A percentile compares a stretch with the other conserved stretches of the same genome.
Conservation (phyloP, 92 coral and sea anemone species). For the Zoanthus sociatus region DNA sequence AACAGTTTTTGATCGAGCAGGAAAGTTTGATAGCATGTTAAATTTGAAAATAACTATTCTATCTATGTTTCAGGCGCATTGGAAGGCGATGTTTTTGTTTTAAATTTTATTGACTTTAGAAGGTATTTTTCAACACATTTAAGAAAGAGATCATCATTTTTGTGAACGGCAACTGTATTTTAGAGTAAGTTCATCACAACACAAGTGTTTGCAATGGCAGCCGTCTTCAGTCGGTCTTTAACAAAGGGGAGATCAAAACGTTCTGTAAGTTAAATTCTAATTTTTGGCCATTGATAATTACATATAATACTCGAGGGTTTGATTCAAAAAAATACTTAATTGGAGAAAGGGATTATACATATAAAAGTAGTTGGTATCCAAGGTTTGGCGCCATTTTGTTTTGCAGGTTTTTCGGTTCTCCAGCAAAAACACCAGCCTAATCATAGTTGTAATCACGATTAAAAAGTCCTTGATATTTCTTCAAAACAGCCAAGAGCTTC, state of each 20-base stretch:
- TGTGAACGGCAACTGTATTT: neutral
- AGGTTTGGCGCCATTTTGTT: conserved; percentile 2
- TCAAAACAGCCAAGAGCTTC: neutral
- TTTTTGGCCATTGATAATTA: neutral
- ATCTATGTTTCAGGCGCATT: neutral
- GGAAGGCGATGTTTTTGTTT: neutral
- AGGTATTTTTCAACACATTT: conserved; percentile 14
- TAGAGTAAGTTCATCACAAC: neutral
- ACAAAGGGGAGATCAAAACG: conserved; percentile 5
- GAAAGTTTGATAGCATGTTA: too few species aligned
- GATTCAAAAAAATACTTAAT: neutral
- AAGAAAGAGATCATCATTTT: neutral
- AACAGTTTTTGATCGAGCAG: neutral
- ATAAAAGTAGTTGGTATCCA: neutral
- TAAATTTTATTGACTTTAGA: neutral
- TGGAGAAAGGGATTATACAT: neutral
- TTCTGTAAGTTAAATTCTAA: neutral
- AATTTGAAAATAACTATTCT: conserved; percentile 5
- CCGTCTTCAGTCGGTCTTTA: conserved; percentile 1
- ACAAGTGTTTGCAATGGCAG: conserved; percentile 7
- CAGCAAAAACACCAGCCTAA: neutral
- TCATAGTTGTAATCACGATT: neutral
- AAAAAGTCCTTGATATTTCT: neutral
- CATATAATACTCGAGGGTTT: neutral
- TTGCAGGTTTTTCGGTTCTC: neutral